Evolutionary conservation across 2,797 vertebrate genomes (phyloP).

Genomic region (Malurus splendens): DNA sequence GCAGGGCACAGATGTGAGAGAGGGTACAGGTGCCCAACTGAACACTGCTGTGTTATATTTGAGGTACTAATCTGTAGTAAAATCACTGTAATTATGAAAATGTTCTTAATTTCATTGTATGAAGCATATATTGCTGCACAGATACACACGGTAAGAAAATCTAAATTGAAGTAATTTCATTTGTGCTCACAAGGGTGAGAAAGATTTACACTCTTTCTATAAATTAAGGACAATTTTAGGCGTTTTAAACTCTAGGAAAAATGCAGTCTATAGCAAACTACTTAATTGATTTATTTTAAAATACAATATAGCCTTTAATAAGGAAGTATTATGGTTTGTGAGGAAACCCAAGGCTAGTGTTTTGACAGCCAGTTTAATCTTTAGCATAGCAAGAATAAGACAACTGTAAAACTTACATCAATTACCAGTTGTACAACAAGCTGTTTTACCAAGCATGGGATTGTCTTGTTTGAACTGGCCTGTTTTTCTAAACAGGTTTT

Average conservation of each 20-base stretch:
- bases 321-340: neutral
- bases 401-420: neutral
- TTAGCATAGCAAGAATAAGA: neutral
- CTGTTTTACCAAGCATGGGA: neutral
- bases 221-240: neutral
- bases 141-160: neutral
- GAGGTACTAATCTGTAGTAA: neutral
- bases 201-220: neutral
- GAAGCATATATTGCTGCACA: neutral
- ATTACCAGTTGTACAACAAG: neutral
- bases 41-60: neutral
- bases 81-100: neutral
- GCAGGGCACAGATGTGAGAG: neutral
- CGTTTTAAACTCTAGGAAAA: neutral
- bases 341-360: neutral
- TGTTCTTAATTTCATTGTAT: neutral
- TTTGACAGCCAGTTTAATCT: neutral
- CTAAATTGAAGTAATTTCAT: neutral
- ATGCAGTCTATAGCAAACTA: neutral
- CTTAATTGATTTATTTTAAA: neutral
- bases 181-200: neutral
- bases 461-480: neutral
- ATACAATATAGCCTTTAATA: neutral
- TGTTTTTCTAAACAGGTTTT: neutral
- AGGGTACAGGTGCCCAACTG: too few species aligned